Evolutionary conservation across 92 coral and sea anemone species (phyloP), one percentile per base, ranked within the genome.

Genomic region (Meandrina meandrites): DNA sequence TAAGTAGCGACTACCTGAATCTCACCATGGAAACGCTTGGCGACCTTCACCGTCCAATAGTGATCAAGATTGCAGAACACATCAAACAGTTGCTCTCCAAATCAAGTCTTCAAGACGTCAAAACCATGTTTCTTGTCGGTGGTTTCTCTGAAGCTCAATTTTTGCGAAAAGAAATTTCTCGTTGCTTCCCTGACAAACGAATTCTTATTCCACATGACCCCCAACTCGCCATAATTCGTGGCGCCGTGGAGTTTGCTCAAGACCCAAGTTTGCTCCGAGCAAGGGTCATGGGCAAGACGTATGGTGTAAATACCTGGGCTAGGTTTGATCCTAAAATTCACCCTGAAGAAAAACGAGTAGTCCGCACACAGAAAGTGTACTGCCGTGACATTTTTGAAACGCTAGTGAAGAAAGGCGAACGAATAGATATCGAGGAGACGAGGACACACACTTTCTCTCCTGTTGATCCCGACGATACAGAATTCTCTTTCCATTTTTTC

Each of bases 171-270:
- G 82, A 73, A 54, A 56, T 87, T 30, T 82, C 90, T 28, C 62
- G 57, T 36, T 5, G 47, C 30, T 87, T 87, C 31, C 12, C 58
- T 0, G 73, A 56, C 66, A 80, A 81, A 71, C 86, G 86, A 51
- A 72, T 87, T 10, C 79, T 87, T 30, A 81, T 81, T 15, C 90
- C 90, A 8, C 69, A 73, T 24, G 80, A 87, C 17, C 90, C 90
- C 37, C 76, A 87, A 27, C 90, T 87, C 45, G 90, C 90, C 58
- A 87, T 87, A n/a, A 87, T 87, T 36, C 83, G 70, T 51, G 90
- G 90, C 21, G 90, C 90, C 24, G 81, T 87, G 0, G 47, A 79
- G 50, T 87, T 79, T 75, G 90, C 90, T 34, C 83, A 56, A 71
- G 84, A 87, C 28, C 90, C 90, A 24, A 81, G 62, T 42, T 51